phyloP scores from a whole-genome alignment of 2,888 invertebrate species.

The Amblyjoppa proteus region DNA sequence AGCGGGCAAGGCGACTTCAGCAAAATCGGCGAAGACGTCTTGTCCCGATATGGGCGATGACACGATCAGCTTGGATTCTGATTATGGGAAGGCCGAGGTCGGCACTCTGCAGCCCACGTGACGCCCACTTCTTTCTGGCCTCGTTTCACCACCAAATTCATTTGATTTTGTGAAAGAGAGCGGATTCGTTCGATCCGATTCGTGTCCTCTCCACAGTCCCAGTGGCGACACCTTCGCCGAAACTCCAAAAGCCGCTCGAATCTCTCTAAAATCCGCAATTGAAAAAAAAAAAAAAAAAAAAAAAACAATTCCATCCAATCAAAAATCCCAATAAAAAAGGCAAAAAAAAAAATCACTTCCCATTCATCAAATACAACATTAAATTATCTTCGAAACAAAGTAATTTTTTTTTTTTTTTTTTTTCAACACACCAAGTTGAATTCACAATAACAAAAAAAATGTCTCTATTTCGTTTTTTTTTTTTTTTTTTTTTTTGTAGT shows the following conservation, averaged over 20 bases:
- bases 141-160: constrained; percentile 66
- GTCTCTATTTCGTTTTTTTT: too few relatives aligned
- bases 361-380: too few relatives aligned
- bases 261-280: background rate
- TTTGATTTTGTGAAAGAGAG: constrained; percentile 36
- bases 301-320: background rate
- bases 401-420: too few relatives aligned
- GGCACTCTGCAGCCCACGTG: constrained; percentile 66
- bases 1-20: background rate
- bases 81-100: constrained; percentile 75
- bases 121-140: constrained; percentile 68
- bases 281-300: background rate
- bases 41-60: constrained; percentile 63
- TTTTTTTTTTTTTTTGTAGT: background rate
- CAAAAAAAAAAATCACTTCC: background rate
- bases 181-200: constrained; percentile 12
- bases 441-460: too few relatives aligned
- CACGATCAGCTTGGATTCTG: constrained; percentile 62
- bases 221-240: background rate
- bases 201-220: constrained; percentile 3
- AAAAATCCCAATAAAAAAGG: background rate
- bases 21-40: constrained; percentile 48
- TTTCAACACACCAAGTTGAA: too few relatives aligned
- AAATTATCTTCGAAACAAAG: too few relatives aligned
- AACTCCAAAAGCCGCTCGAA: background rate